Conservation (phyloP, 2,797 vertebrate genomes). For the Sciurus vulgaris region DNA sequence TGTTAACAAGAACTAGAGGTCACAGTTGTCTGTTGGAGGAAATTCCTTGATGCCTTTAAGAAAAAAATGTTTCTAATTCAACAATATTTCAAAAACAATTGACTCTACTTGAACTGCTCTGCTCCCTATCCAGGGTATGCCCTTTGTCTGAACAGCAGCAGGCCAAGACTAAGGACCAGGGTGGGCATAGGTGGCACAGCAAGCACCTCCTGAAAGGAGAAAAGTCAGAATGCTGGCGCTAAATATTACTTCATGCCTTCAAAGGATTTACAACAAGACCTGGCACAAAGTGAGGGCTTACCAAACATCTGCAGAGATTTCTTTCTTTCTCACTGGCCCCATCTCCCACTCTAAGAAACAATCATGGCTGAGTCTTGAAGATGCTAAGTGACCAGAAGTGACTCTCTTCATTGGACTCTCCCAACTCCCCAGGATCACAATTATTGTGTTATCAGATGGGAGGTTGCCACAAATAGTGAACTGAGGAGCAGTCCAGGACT, state of each 20-base stretch:
- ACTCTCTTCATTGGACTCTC: background rate
- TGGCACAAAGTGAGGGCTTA: background rate
- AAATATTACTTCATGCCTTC: background rate
- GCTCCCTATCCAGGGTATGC: background rate
- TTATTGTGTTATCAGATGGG: background rate
- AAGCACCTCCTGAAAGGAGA: background rate
- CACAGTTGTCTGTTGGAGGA: background rate
- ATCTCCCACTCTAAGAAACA: background rate
- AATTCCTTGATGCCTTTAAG: background rate
- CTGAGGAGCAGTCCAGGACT: background rate
- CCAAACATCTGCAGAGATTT: background rate
- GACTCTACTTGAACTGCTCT: background rate
- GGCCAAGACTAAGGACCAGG: no score
- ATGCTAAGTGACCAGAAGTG: background rate
- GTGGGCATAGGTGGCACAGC: background rate
- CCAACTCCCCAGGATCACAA: background rate
- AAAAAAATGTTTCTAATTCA: slow-evolving; percentile 25
- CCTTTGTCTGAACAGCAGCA: no score
- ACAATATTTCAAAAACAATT: slow-evolving; percentile 20
- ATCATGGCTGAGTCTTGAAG: background rate
- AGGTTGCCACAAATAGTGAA: background rate
- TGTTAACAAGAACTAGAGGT: background rate
- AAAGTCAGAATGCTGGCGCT: background rate
- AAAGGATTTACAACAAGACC: background rate
- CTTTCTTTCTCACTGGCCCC: background rate